Evolutionary conservation across 1,140 invertebrate genomes (phyloP).

Genomic region (Drosophila nigrodunni): DNA sequence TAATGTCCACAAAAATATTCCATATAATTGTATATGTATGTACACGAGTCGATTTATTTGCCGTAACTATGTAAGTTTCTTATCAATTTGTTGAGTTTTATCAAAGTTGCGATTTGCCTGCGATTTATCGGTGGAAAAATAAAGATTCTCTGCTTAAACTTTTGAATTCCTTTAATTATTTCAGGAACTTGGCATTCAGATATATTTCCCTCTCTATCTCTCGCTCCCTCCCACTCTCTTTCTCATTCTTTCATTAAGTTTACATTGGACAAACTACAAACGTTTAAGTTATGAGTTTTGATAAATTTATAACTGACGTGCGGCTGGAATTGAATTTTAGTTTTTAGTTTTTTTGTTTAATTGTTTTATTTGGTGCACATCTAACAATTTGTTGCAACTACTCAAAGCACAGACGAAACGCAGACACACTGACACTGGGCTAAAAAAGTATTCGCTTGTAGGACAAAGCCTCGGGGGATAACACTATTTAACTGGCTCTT

Average conservation of each 20-base stretch:
- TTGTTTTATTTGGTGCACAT: conserved; percentile 55
- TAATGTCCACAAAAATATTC: conserved; percentile 70
- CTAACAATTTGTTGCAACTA: conserved; percentile 66
- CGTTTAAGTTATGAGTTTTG: not conserved
- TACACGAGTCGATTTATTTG: conserved; percentile 39
- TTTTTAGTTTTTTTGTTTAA: conserved; percentile 27
- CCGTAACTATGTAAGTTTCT: conserved; percentile 46
- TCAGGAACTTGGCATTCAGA: too few relatives aligned
- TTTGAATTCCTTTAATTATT: conserved; percentile 5
- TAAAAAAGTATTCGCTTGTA: conserved; percentile 42
- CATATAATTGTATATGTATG: conserved; percentile 47
- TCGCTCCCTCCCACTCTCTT: not conserved
- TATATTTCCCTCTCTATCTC: not conserved
- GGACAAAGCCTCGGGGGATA: conserved; percentile 40
- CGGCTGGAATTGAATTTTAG: conserved; percentile 18
- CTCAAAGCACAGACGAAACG: conserved; percentile 55
- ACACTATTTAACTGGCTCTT: conserved; percentile 37
- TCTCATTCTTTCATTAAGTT: not conserved
- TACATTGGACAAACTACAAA: not conserved
- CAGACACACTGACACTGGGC: conserved; percentile 51
- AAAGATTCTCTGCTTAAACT: conserved; percentile 50
- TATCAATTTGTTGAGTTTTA: conserved; percentile 26
- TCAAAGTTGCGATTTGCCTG: conserved; percentile 39
- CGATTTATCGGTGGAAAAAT: conserved; percentile 75
- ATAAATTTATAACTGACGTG: conserved; percentile 38